Evolutionary conservation across 1,140 invertebrate species (phyloP).

Genomic region (Scaptomyza graminum): DNA sequence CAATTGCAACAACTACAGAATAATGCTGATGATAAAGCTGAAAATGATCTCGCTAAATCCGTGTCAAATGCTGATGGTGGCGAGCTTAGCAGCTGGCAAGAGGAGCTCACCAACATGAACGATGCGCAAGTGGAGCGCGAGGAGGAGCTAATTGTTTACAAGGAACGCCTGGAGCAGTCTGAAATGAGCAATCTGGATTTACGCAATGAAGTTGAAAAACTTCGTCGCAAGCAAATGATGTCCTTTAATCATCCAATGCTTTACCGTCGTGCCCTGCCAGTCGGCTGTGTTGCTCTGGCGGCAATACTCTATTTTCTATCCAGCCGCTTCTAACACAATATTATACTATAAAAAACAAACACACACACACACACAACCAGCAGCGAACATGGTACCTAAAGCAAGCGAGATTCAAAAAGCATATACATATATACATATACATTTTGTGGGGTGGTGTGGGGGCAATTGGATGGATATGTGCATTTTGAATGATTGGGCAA

Average conservation of each 20-base stretch:
- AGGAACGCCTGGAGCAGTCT: constrained; percentile 71
- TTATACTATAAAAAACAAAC: background rate
- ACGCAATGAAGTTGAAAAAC: constrained; percentile 61
- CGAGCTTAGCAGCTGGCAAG: constrained; percentile 42
- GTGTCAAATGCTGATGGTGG: constrained; percentile 29
- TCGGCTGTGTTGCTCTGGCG: constrained; percentile 60
- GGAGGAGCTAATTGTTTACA: constrained; percentile 79
- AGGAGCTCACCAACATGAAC: constrained; percentile 62
- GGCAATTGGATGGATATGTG: constrained; percentile 26
- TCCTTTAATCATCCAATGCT: constrained; percentile 24
- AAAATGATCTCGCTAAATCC: constrained; percentile 4
- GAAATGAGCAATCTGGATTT: constrained; percentile 69
- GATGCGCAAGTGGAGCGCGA: constrained; percentile 61
- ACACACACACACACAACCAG: constrained; percentile 1
- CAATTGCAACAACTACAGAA: constrained; percentile 21
- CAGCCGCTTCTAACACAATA: constrained; percentile 51
- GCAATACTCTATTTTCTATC: constrained; percentile 68
- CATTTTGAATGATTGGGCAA: background rate
- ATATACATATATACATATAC: constrained; percentile 21
- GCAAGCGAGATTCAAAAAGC: constrained; percentile 44
- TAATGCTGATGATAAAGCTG: background rate
- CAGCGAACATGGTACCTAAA: constrained; percentile 47
- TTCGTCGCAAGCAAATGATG: constrained; percentile 49
- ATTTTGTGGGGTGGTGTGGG: constrained; percentile 24
- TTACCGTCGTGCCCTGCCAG: constrained; percentile 46